A percentile compares a stretch with the other conserved stretches of the same genome.
Conservation (phyloP, 2,797 vertebrate species). For the Picus viridis region DNA sequence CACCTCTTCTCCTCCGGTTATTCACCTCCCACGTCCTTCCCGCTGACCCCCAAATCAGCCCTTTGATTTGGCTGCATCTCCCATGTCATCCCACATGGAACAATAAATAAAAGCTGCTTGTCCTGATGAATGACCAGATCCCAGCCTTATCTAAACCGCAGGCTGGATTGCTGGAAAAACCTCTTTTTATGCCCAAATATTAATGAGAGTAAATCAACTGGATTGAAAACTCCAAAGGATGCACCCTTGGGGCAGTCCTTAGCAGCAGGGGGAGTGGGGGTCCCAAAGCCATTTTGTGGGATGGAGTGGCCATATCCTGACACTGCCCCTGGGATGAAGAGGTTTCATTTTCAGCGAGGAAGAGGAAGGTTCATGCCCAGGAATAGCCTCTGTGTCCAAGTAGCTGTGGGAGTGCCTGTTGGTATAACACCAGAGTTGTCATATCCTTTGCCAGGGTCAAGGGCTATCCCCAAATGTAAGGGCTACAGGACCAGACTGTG, state of each 20-base stretch:
- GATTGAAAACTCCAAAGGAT: background rate
- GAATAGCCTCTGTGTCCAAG: background rate
- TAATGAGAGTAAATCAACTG: background rate
- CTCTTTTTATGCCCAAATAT: background rate
- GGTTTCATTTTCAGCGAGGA: background rate
- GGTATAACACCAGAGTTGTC: background rate
- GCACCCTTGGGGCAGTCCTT: background rate
- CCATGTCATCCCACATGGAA: background rate
- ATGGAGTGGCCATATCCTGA: background rate
- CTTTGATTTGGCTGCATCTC: background rate
- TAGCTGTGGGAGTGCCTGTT: background rate
- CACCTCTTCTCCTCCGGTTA: background rate
- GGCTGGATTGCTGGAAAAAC: background rate
- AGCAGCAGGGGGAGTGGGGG: accelerated
- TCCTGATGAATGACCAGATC: background rate
- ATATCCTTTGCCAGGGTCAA: background rate
- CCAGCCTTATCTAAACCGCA: background rate
- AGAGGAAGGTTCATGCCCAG: background rate
- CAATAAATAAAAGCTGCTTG: background rate
- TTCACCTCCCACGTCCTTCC: background rate
- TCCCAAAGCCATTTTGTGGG: background rate
- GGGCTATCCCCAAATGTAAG: accelerated
- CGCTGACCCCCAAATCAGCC: background rate
- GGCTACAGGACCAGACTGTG: accelerated
- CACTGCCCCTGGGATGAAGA: accelerated